phyloP scores from a whole-genome alignment of 1,140 invertebrate genomes.

The Pseudomyrmex cubaensis region DNA sequence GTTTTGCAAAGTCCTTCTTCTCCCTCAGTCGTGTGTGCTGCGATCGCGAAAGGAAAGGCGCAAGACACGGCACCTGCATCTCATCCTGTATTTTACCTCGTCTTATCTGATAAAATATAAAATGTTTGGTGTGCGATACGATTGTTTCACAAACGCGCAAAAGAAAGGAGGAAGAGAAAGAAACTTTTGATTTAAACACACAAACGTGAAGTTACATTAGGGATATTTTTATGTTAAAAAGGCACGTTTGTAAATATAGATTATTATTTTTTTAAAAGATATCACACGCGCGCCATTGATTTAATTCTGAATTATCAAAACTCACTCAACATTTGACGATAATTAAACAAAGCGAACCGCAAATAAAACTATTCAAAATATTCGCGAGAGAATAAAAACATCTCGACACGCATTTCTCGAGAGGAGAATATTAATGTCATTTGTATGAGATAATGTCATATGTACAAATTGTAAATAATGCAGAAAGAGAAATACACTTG shows the following conservation, averaged over 20 bases:
- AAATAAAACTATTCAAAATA: too few relatives aligned
- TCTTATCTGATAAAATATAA: constrained; percentile 23
- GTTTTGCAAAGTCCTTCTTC: constrained; percentile 61
- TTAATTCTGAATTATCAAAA: too few relatives aligned
- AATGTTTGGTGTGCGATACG: neutral
- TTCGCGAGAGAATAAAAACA: too few relatives aligned
- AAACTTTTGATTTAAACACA: neutral
- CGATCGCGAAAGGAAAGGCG: constrained; percentile 25
- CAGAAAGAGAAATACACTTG: neutral
- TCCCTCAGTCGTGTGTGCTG: constrained; percentile 15
- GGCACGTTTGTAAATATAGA: neutral
- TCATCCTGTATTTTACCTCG: neutral
- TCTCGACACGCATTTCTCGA: too few relatives aligned
- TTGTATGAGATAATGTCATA: too few relatives aligned
- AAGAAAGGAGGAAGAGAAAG: neutral
- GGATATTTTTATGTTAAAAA: neutral
- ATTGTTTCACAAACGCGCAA: too few relatives aligned
- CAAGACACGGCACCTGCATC: constrained; percentile 10
- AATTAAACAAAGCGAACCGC: too few relatives aligned
- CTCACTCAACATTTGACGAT: too few relatives aligned
- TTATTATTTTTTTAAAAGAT: neutral
- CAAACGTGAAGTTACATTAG: neutral
- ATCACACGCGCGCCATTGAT: neutral
- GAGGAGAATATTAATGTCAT: neutral
- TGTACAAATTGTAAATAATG: neutral